Evolutionary conservation across 2,797 vertebrate species (phyloP), one percentile per base, ranked within the genome.

Genomic region (Muscicapa comitata): DNA sequence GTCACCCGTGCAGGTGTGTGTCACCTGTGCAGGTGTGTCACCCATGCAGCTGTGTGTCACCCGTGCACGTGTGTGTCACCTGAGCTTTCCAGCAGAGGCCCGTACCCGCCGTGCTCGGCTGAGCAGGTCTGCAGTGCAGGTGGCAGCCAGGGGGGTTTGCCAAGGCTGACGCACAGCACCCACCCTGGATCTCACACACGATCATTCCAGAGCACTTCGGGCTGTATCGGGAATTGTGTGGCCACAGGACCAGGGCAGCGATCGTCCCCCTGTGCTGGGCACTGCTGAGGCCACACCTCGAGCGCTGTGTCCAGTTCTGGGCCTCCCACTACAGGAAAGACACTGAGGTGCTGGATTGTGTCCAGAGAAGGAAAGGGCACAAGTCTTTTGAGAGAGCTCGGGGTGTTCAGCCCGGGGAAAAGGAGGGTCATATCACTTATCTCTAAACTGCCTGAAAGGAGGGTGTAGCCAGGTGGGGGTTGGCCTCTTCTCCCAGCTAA

Each of bases 141-240:
- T 0, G 7, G 9, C 24, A 12, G 1, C 8, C 31, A 18, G 31
- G 17, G 17, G 14, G 7, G 2, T 14, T 3, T 7, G 31, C 17
- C 23, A 7, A 16, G 50, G 7, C n/a, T 2, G 7, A 35, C 40
- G 7, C 3, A 1, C 43, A 14, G 37, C 1, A 2, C 21, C 16
- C 7, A 0, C 18, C 17, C 14, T 2, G 18, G 2, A 8, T 51
- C 47, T 18, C 70, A 31, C 21, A 23, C 19, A 11, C 0, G 0
- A 1, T 31, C 37, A 7, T 18, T 25, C 18, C 4, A 2, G 9
- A 21, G 38, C 4, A 2, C 71, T 75, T 50, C 0, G 28, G 55
- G 43, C 48, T 43, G 9, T 11, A 6, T 18, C 0, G 2, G 28
- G 16, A 55, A 33, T 5, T 9, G 28, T 3, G 28, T 1, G 13